Evolutionary conservation across 2,797 vertebrate species (phyloP).

Genomic region (Myotis findleyi): DNA sequence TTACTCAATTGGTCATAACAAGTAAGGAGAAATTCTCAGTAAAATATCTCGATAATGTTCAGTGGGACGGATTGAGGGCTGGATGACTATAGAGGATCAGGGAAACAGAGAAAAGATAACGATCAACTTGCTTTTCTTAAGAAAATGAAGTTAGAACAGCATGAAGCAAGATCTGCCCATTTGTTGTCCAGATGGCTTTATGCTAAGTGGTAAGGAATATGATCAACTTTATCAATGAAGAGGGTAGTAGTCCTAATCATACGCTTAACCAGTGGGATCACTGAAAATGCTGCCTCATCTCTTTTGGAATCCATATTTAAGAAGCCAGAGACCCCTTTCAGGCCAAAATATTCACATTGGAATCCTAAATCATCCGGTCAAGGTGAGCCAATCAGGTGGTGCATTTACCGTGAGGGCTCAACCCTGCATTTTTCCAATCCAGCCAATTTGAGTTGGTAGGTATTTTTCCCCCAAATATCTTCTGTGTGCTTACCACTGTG

Average conservation of each 20-base stretch:
- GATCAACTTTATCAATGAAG: background rate
- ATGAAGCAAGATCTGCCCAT: background rate
- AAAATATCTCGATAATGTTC: background rate
- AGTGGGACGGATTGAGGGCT: background rate
- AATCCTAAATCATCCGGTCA: background rate
- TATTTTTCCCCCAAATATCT: background rate
- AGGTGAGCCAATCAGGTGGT: background rate
- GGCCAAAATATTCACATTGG: background rate
- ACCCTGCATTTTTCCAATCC: background rate
- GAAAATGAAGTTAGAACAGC: background rate
- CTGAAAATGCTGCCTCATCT: background rate
- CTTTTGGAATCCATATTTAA: constrained; percentile 8
- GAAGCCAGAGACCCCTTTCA: background rate
- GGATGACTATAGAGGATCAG: constrained; percentile 13
- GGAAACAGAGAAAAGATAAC: background rate
- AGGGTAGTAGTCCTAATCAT: background rate
- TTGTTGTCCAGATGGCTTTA: constrained; percentile 22
- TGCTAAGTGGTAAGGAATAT: background rate
- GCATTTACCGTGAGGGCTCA: background rate
- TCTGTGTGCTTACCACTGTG: background rate
- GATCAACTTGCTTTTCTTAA: background rate
- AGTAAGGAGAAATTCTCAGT: background rate
- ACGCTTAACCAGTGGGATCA: background rate
- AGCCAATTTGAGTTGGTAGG: background rate
- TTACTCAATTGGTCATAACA: background rate